phyloP scores from a whole-genome alignment of 2,797 vertebrate genomes.

The Microhierax caerulescens region DNA sequence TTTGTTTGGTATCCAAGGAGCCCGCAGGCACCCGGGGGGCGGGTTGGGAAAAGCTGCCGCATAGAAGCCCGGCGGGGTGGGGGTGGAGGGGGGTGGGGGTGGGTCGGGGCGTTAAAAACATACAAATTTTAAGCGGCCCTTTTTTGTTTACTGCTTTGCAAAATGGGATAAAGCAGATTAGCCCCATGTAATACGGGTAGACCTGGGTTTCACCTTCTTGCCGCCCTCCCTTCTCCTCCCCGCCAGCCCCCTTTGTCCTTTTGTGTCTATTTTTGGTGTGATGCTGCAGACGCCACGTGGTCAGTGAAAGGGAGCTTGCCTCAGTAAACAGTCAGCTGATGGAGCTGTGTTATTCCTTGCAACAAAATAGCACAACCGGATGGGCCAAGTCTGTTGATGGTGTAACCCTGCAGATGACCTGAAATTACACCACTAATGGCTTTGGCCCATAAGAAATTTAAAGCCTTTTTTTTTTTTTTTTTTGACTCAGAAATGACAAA shows the following conservation, averaged over 20 bases:
- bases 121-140: background rate
- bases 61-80: background rate
- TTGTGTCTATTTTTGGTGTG: conserved; percentile 76
- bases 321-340: conserved; percentile 76
- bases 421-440: background rate
- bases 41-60: background rate
- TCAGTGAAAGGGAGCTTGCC: conserved; percentile 62
- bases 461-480: background rate
- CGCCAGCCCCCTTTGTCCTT: conserved; percentile 69
- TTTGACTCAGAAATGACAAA: background rate
- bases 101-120: background rate
- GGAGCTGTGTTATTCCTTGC: conserved; percentile 21
- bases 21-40: conserved; percentile 37
- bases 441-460: background rate
- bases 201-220: conserved; percentile 55
- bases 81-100: background rate
- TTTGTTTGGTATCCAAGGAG: conserved; percentile 85
- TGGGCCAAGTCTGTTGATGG: conserved; percentile 19
- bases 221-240: background rate
- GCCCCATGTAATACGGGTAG: conserved; percentile 3
- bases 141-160: conserved; percentile 16
- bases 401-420: background rate
- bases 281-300: conserved; percentile 75
- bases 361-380: background rate
- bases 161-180: conserved; percentile 48